phyloP scores from a whole-genome alignment of 2,113 vertebrate genomes.

The Megalops atlanticus region DNA sequence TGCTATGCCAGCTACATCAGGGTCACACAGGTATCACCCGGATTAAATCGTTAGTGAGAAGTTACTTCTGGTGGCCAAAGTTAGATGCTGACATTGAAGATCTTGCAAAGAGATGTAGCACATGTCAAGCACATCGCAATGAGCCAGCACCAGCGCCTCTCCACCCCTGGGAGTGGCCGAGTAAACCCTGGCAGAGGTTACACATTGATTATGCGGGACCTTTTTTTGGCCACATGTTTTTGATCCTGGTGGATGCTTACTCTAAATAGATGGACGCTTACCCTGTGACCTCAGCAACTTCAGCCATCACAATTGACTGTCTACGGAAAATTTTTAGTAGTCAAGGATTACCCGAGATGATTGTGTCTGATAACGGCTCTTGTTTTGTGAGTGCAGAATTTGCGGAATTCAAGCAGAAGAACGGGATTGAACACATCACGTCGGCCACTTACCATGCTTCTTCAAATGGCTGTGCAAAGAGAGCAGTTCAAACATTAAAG shows the following conservation, averaged over 20 bases:
- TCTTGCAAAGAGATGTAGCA: conserved; percentile 11
- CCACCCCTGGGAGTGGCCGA: conserved; percentile 26
- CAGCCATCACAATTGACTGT: conserved; percentile 27
- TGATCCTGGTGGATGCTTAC: conserved; percentile 30
- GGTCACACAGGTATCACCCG: background rate
- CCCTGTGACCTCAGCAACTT: conserved; percentile 12
- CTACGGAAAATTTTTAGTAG: conserved; percentile 26
- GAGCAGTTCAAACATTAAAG: conserved; percentile 27
- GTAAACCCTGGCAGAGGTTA: conserved; percentile 21
- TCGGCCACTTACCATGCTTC: conserved; percentile 23
- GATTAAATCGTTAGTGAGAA: conserved; percentile 31
- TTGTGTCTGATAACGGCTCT: conserved; percentile 25
- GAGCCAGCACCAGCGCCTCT: conserved; percentile 3
- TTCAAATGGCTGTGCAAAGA: conserved; percentile 29
- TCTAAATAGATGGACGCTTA: conserved; percentile 41
- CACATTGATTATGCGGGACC: conserved; percentile 35
- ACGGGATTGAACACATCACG: conserved; percentile 22
- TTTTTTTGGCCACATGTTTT: conserved; percentile 28
- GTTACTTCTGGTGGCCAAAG: conserved; percentile 40
- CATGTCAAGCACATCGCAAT: conserved; percentile 23
- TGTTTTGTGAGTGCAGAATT: conserved; percentile 24
- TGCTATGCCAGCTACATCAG: background rate
- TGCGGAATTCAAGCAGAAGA: conserved; percentile 16
- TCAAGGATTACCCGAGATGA: conserved; percentile 23
- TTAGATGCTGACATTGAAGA: conserved; percentile 24